Evolutionary conservation across 2,888 invertebrate genomes (phyloP).

Genomic region (Caenorhabditis sinica): DNA sequence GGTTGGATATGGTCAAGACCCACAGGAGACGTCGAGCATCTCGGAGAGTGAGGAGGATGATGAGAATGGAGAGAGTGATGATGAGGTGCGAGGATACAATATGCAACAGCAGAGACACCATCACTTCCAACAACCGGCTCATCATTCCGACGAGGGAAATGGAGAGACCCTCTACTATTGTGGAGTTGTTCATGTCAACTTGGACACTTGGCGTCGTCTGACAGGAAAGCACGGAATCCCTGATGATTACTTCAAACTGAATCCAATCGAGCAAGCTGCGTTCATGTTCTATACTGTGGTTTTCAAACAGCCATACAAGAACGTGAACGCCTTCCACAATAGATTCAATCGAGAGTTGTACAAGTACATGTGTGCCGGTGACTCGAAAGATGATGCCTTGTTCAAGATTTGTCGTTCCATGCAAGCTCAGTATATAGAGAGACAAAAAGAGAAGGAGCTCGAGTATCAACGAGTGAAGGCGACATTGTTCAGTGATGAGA

Average conservation of each 20-base stretch:
- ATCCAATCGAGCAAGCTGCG: slow-evolving; percentile 75
- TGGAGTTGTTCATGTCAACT: slow-evolving; percentile 70
- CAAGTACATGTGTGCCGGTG: slow-evolving; percentile 67
- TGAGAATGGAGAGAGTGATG: slow-evolving; percentile 66
- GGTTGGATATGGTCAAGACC: slow-evolving; percentile 32
- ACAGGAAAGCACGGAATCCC: slow-evolving; percentile 67
- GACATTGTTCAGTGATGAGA: slow-evolving; percentile 80
- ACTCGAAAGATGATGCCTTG: slow-evolving; percentile 71
- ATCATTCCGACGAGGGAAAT: neutral
- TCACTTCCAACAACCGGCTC: neutral
- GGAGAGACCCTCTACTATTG: slow-evolving; percentile 65
- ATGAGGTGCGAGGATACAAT: slow-evolving; percentile 67
- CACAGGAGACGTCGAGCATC: slow-evolving; percentile 51
- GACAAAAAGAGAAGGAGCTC: slow-evolving; percentile 55
- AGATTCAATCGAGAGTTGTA: slow-evolving; percentile 78
- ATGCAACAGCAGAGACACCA: slow-evolving; percentile 5
- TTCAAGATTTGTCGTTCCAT: slow-evolving; percentile 77
- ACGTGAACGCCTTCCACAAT: slow-evolving; percentile 69
- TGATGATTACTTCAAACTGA: slow-evolving; percentile 62
- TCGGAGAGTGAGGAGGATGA: slow-evolving; percentile 63
- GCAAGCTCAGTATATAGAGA: slow-evolving; percentile 64
- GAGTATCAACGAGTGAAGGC: slow-evolving; percentile 73
- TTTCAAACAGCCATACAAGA: slow-evolving; percentile 67
- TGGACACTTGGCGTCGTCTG: slow-evolving; percentile 48
- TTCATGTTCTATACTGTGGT: slow-evolving; percentile 77